Evolutionary conservation across 1,140 invertebrate species (phyloP).

Genomic region (Ditylenchus dipsaci): DNA sequence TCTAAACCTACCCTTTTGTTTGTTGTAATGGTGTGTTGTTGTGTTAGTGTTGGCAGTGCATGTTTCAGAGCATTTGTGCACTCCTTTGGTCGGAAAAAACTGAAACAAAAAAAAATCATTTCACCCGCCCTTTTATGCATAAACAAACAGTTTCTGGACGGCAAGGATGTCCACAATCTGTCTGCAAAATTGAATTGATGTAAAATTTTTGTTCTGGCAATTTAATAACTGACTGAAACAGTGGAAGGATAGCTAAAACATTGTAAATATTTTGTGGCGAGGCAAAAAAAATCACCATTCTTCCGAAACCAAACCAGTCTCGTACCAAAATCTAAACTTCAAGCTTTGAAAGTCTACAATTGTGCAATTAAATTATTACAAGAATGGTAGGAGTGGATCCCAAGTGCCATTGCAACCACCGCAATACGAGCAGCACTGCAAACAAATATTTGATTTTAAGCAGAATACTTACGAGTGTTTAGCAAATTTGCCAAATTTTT

Average conservation of each 20-base stretch:
- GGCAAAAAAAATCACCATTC: background rate
- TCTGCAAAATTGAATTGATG: background rate
- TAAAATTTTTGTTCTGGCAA: background rate
- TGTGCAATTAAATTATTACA: conserved; percentile 6
- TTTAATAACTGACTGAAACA: background rate
- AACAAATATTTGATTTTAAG: too few relatives aligned
- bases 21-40: background rate
- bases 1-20: background rate
- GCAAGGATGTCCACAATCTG: background rate
- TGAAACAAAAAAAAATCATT: background rate
- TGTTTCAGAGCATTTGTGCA: background rate
- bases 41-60: background rate
- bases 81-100: background rate
- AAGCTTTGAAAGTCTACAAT: background rate
- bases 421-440: background rate
- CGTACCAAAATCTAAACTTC: background rate
- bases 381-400: conserved; percentile 20
- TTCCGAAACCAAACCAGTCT: background rate
- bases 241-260: background rate
- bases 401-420: conserved; percentile 12
- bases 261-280: background rate
- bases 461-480: too few relatives aligned
- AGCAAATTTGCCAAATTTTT: too few relatives aligned
- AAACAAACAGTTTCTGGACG: background rate
- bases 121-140: too few relatives aligned